Conservation (phyloP, 2,888 invertebrate species). For the Gymnocheta viridis region DNA sequence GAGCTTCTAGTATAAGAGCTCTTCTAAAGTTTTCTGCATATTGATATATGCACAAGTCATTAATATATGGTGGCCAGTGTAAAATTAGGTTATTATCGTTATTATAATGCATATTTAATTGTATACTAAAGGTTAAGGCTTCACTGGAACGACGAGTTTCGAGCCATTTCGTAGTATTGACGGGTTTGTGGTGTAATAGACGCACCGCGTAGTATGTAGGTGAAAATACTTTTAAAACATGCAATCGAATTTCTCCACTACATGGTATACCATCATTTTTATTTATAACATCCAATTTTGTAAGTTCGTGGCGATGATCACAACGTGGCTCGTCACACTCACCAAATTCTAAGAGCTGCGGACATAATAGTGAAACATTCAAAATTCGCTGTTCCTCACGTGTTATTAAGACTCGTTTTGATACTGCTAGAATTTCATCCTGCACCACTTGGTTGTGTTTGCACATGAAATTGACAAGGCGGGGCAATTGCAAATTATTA, state of each 20-base stretch:
- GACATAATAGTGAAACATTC: constrained; percentile 81
- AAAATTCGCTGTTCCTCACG: constrained; percentile 72
- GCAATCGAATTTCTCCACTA: constrained; percentile 70
- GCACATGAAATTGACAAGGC: constrained; percentile 84
- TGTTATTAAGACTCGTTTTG: constrained; percentile 66
- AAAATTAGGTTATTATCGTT: constrained; percentile 71
- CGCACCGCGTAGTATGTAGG: constrained; percentile 86
- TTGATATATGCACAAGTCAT: constrained; percentile 84
- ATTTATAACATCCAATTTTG: constrained; percentile 83
- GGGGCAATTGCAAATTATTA: constrained; percentile 85
- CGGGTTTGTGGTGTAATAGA: constrained; percentile 81
- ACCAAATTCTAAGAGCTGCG: constrained; percentile 85
- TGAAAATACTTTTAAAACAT: constrained; percentile 78
- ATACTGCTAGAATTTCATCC: constrained; percentile 74
- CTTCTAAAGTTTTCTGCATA: constrained; percentile 83
- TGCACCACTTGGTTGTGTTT: constrained; percentile 74
- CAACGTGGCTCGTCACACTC: constrained; percentile 85
- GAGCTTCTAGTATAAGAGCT: constrained; percentile 83
- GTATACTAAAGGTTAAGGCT: constrained; percentile 73
- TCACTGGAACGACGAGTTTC: constrained; percentile 72
- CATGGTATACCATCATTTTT: constrained; percentile 82
- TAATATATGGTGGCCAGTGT: constrained; percentile 82
- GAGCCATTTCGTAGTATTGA: constrained; percentile 64
- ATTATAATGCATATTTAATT: constrained; percentile 74
- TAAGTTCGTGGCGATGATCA: constrained; percentile 85